phyloP scores from a whole-genome alignment of 2,113 vertebrate species.

The Proterorhinus semilunaris region DNA sequence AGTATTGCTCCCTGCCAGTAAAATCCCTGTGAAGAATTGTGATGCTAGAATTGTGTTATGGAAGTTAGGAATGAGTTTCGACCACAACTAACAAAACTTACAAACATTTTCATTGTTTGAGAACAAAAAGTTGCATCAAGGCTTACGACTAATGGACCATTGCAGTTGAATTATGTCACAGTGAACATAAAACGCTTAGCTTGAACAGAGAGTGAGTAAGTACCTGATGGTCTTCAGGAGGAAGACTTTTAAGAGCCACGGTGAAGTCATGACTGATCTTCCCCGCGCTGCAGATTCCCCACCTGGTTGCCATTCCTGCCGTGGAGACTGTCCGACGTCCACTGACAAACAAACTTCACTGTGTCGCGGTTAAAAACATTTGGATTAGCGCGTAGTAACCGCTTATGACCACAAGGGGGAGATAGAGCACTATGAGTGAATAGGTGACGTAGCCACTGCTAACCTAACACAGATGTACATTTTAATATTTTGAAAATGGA shows the following conservation, averaged over 20 bases:
- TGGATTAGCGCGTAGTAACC: neutral
- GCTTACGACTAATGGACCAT: neutral
- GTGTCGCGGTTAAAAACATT: neutral
- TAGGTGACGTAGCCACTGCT: too few species aligned
- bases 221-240: slow-evolving; percentile 84
- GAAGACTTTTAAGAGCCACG: slow-evolving; percentile 75
- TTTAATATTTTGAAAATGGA: too few species aligned
- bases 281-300: slow-evolving; percentile 83
- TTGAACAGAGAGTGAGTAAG: neutral
- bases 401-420: slow-evolving; percentile 40
- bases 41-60: too few species aligned
- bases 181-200: neutral
- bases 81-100: too few species aligned
- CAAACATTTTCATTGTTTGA: too few species aligned
- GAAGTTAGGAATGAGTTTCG: too few species aligned
- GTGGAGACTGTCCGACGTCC: neutral
- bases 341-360: too few species aligned
- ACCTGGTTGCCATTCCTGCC: slow-evolving; percentile 77
- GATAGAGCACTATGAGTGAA: slow-evolving; percentile 13
- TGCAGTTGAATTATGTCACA: neutral
- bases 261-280: slow-evolving; percentile 84
- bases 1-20: too few species aligned
- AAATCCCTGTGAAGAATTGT: too few species aligned
- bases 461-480: too few species aligned
- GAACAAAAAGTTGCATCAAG: neutral